Evolutionary conservation across 2,797 vertebrate genomes (phyloP), one percentile per base, ranked within the genome.

Genomic region (Melopsittacus undulatus): DNA sequence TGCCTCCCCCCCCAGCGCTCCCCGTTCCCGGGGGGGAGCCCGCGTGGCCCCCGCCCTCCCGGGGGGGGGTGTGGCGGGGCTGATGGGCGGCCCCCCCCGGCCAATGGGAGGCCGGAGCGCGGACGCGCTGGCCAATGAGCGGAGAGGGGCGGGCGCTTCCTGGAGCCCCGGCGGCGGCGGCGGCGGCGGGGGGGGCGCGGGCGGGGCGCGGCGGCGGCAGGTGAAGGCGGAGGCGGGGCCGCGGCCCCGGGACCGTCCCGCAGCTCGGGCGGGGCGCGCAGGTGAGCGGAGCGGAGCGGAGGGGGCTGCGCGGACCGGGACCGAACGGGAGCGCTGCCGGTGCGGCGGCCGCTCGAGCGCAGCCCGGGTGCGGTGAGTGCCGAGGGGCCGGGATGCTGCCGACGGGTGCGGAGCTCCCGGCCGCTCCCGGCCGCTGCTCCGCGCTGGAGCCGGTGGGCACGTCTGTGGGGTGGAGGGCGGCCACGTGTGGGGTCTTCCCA

Each of bases 341-440:
- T 51, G 30, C 70, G 80, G 91, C 42, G 66, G 16, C 42, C 12
- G 80, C 51, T 74, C 82, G 54, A 57, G 81, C 63, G 62, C 66
- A 64, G 74, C 48, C 48, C 66, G 27, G 69, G 81, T 61, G 79
- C 56, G 94, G 94, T 95, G 90, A 95, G 94, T 95, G 36, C 76
- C 83, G 79, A 75, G 68, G 57, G 75, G 86, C 79, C 68, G 90
- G 85, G 92, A 83, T 87, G 70, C 77, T 82, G 46, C 38, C 10
- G 26, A 19, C 16, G 49, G 62, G 23, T 13, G 27, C 18, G 15
- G 54, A 46, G 77, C 42, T 1, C 56, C 46, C 42, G 74, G 34
- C 18, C 23, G 27, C 57, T 64, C 26, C n/a, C 34, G 34, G 61
- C 32, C 38, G 34, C 52, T 42, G 22, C 90, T 88, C 79, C 51